These are phyloP conservation scores for Pammene fasciana DNA, from an alignment of 2,888 invertebrate species.

Conservation along the genomic window DNA sequence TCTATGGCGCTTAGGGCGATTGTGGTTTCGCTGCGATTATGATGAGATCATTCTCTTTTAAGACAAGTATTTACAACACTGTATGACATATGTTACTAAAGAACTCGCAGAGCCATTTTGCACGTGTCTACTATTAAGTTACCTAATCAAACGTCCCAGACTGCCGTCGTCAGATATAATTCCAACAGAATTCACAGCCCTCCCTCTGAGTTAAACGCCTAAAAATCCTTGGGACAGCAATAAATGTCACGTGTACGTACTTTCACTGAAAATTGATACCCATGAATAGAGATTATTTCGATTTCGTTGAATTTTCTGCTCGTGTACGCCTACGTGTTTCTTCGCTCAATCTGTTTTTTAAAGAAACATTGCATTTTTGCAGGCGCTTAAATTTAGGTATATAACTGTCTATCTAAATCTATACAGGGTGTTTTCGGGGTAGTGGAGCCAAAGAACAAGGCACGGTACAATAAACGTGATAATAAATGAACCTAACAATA, in stretches of 20 bases:
- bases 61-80: no score
- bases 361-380: slow-evolving; percentile 39
- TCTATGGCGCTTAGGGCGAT: no score
- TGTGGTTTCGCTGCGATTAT: no score
- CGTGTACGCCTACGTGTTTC: slow-evolving; percentile 51
- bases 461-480: no score
- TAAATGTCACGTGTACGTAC: slow-evolving; percentile 39
- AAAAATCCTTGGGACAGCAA: slow-evolving; percentile 52
- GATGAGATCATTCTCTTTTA: no score
- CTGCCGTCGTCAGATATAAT: slow-evolving; percentile 6
- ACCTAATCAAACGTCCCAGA: not conserved
- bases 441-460: no score
- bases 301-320: slow-evolving; percentile 18
- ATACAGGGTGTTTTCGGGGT: no score
- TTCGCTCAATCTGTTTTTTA: slow-evolving; percentile 11
- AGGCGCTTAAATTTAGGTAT: slow-evolving; percentile 27
- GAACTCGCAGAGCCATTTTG: not conserved
- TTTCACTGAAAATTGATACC: slow-evolving; percentile 29
- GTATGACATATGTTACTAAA: not conserved
- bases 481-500: no score
- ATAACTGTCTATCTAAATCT: no score
- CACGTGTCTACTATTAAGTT: slow-evolving; percentile 43
- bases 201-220: slow-evolving; percentile 52
- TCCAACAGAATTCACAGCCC: slow-evolving; percentile 39
- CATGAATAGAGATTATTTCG: slow-evolving; percentile 19